A percentile compares a stretch with the other conserved stretches of the same genome.
phyloP scores from a whole-genome alignment of 2,797 vertebrate species.

The Echeneis naucrates region DNA sequence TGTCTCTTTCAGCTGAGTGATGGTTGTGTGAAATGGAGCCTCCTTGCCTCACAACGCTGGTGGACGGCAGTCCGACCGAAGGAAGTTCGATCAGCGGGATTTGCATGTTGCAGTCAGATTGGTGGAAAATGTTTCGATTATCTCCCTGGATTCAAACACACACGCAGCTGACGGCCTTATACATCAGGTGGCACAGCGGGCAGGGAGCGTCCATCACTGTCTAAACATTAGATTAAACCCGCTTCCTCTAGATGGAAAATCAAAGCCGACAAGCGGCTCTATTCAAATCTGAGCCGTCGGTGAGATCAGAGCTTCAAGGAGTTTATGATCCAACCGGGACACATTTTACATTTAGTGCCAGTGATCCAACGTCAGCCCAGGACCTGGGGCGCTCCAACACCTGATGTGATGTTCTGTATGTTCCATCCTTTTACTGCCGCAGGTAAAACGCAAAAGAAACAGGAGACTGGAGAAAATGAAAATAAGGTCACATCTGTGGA shows the following conservation, averaged over 20 bases:
- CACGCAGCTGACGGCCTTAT: constrained; percentile 28
- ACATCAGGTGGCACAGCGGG: constrained; percentile 1
- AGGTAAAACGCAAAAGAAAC: not conserved
- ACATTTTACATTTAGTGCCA: constrained; percentile 2
- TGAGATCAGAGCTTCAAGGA: constrained; percentile 15
- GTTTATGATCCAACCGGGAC: constrained; percentile 15
- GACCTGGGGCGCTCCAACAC: no score
- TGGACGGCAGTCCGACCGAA: constrained; percentile 2
- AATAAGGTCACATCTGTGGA: not conserved
- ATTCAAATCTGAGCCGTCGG: constrained; percentile 46
- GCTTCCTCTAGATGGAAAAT: constrained; percentile 50
- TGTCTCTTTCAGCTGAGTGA: constrained; percentile 9
- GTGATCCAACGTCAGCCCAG: not conserved
- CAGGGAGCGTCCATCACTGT: constrained; percentile 9
- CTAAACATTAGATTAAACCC: constrained; percentile 57
- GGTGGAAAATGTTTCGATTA: constrained; percentile 36
- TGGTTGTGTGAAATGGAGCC: not conserved
- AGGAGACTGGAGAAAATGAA: not conserved
- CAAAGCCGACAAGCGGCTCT: constrained; percentile 22
- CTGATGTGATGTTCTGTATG: no score
- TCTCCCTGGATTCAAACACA: constrained; percentile 22
- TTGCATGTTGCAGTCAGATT: constrained; percentile 42
- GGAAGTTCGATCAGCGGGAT: constrained; percentile 38
- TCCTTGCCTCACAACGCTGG: not conserved
- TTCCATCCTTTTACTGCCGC: no score